Conservation (phyloP, 2,888 invertebrate genomes). For the Caenorhabditis imperialis region DNA sequence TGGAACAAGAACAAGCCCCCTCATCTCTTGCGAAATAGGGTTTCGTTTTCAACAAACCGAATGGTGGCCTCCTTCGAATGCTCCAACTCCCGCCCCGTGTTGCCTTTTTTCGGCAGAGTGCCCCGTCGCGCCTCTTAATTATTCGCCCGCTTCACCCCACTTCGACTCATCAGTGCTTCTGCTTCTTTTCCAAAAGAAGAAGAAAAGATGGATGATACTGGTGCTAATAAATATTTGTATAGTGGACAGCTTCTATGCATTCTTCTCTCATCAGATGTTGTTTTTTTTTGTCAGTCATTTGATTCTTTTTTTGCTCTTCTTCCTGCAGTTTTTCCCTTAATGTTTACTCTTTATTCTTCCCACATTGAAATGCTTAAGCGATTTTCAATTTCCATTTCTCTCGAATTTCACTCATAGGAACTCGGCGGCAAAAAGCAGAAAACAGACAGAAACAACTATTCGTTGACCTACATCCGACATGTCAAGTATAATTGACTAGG, state of each 20-base stretch:
- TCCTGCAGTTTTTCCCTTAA: constrained; percentile 12
- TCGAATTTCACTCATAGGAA: constrained; percentile 24
- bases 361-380: constrained; percentile 44
- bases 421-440: neutral
- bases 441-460: neutral
- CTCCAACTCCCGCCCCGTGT: constrained; percentile 12
- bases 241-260: constrained; percentile 10
- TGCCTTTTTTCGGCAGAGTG: constrained; percentile 36
- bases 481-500: constrained; percentile 41
- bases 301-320: constrained; percentile 6
- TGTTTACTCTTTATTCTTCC: constrained; percentile 29
- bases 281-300: constrained; percentile 6
- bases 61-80: too few relatives aligned
- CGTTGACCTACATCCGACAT: constrained; percentile 18
- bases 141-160: constrained; percentile 44
- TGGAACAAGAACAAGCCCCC: constrained; percentile 12
- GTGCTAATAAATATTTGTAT: constrained; percentile 43
- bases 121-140: constrained; percentile 50
- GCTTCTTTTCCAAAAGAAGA: constrained; percentile 4
- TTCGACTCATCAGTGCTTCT: constrained; percentile 33
- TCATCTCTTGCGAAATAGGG: constrained; percentile 36
- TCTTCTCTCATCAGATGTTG: constrained; percentile 41
- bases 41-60: neutral
- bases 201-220: constrained; percentile 47
- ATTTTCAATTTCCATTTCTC: constrained; percentile 16